Percentiles rank a stretch among this genome's conserved stretches.
Conservation (phyloP, 2,888 invertebrate species). For the Argyra leucocephala region DNA sequence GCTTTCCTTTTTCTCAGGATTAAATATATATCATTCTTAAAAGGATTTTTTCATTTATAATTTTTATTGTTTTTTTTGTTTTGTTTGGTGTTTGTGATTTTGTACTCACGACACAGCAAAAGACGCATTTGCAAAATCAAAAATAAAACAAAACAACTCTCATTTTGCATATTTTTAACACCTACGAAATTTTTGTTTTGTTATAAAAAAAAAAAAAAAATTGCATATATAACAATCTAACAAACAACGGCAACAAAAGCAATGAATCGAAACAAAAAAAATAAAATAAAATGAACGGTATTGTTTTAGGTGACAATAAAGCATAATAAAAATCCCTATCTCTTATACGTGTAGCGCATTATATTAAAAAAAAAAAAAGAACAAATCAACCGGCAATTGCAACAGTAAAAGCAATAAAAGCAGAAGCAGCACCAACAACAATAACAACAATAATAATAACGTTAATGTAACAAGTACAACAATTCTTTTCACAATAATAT, state of each 20-base stretch:
- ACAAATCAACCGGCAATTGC: too few species aligned
- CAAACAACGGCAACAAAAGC: neutral
- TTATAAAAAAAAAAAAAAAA: neutral
- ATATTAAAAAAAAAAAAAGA: too few species aligned
- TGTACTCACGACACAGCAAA: neutral
- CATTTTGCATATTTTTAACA: neutral
- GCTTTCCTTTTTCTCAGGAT: neutral
- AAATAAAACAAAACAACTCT: neutral
- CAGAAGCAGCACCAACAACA: too few species aligned
- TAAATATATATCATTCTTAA: neutral
- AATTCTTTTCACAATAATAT: too few species aligned
- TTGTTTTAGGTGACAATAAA: constrained; percentile 4
- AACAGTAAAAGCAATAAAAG: too few species aligned
- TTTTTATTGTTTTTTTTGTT: too few species aligned
- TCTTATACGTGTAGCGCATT: too few species aligned
- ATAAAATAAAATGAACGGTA: neutral
- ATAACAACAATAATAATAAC: too few species aligned
- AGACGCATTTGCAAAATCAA: neutral
- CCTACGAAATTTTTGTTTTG: neutral
- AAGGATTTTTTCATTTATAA: too few species aligned
- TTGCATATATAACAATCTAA: neutral
- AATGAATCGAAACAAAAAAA: neutral
- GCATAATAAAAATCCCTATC: neutral
- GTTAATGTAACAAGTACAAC: too few species aligned
- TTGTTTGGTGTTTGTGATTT: too few species aligned